A percentile compares a stretch with the other conserved stretches of the same genome.
phyloP scores from a whole-genome alignment of 1,140 invertebrate genomes.

The Polypedilum pembai region DNA sequence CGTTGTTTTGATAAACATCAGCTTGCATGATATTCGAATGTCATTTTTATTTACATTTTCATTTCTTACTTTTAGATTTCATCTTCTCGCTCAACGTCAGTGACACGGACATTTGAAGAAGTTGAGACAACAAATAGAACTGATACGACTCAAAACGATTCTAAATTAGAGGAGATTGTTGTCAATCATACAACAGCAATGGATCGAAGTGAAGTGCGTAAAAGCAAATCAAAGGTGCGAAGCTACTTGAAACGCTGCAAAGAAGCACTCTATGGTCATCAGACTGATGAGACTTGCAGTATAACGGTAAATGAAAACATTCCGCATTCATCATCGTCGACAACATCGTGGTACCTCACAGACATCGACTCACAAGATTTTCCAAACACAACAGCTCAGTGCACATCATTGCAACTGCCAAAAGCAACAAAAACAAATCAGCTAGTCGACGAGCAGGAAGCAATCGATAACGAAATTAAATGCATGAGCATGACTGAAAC shows the following conservation, averaged over 20 bases:
- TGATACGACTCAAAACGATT: background rate
- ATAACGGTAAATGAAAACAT: constrained; percentile 31
- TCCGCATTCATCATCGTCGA: constrained; percentile 14
- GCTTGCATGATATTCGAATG: too few relatives aligned
- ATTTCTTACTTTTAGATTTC: constrained; percentile 1
- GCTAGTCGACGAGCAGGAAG: constrained; percentile 9
- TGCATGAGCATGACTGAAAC: constrained; percentile 27
- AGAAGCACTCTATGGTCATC: constrained; percentile 43
- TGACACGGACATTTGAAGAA: background rate
- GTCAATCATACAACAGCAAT: constrained; percentile 17
- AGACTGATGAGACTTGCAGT: constrained; percentile 29
- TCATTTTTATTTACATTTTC: background rate
- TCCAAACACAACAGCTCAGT: constrained; percentile 28
- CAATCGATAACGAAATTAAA: constrained; percentile 25
- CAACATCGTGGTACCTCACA: constrained; percentile 30
- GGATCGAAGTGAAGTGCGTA: constrained; percentile 34
- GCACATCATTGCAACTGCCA: constrained; percentile 30
- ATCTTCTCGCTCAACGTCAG: background rate
- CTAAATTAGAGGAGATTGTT: background rate
- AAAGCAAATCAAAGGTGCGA: constrained; percentile 47
- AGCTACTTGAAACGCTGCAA: constrained; percentile 48
- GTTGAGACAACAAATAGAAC: background rate
- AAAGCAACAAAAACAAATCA: constrained; percentile 26
- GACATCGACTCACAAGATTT: constrained; percentile 25
- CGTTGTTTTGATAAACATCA: background rate